Base-by-base conservation (phyloP, 2,888 invertebrate species). In the Syrphus vitripennis region DNA sequence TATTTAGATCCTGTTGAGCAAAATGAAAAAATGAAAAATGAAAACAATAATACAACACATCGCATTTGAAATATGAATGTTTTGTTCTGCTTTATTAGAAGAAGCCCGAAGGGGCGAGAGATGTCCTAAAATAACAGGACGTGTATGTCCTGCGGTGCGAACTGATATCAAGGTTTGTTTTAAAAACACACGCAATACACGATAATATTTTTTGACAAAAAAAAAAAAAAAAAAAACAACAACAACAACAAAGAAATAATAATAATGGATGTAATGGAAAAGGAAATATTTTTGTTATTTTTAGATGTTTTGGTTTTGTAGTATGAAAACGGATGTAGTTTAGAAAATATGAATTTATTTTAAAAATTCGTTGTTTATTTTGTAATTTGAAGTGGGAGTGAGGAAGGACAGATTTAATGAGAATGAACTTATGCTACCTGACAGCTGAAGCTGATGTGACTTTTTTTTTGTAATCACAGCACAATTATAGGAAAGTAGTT, bases 101-200 rank as follows among this genome's bases (percentile, higher is more conserved):
- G 50, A 14, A 34, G 72, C 74, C 70, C 42, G 50, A 59, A 65
- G 77, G 29, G 67, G 24, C 67, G 59, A 71, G 50, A 45, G 84
- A 45, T 78, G 74, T 86, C 86, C 86, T 86, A 86, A 86, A 86
- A 86, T 59, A 86, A 86, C 86, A 86, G 82, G 82, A 86, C 77
- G 74, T 82, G 84, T 42, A 75, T 61, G 67, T 84, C 84, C 80
- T 81, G 80, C 81, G 71, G 81, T 81, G 81, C 67, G 67, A 76
- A 69, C 37, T 72, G 72, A 75, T 42, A 71, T 76, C 34, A 40
- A 53, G 37, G 50, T 48, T 72, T 34, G 34, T 72, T 48, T 21
- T 45, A 45, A 55, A 34, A 63, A 53, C 53, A 61, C 61, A 70
- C 77, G 45, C 63, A 75, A 76, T 69, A 45, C 34, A 37, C 40